These are phyloP conservation scores for Ahaetulla prasina DNA, from an alignment of 2,113 vertebrate species.

Conservation along the genomic window DNA sequence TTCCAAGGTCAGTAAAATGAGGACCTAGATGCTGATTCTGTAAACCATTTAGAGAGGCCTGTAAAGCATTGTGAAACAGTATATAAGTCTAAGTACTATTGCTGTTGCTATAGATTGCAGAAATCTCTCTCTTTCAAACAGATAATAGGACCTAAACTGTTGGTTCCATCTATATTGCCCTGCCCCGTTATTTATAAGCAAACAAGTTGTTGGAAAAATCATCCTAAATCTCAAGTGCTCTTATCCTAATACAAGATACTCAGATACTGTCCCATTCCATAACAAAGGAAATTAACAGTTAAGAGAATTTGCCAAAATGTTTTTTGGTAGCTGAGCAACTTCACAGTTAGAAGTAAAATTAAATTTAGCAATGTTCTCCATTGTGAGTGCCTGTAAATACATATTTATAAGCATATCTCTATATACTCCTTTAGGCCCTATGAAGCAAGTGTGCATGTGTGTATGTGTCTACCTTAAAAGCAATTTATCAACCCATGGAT, in stretches of 20 bases:
- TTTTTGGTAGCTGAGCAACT: background rate
- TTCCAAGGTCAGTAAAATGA: background rate
- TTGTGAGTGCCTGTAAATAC: background rate
- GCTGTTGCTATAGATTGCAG: background rate
- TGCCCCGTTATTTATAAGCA: background rate
- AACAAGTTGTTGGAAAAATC: background rate
- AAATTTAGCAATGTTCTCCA: background rate
- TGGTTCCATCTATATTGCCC: background rate
- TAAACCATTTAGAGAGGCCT: background rate
- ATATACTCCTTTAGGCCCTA: background rate
- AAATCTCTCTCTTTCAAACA: background rate
- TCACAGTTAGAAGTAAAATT: background rate
- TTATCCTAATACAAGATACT: background rate
- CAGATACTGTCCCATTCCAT: background rate
- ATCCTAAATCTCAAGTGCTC: background rate
- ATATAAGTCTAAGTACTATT: background rate
- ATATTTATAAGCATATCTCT: background rate
- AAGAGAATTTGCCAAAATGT: background rate
- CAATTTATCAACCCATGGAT: slow-evolving; percentile 3
- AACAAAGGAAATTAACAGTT: background rate
- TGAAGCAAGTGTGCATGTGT: slow-evolving; percentile 1
- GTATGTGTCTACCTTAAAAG: background rate
- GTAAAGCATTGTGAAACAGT: background rate
- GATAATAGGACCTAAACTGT: background rate
- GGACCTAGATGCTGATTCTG: background rate